These are phyloP conservation scores for Magallana nippona DNA, from an alignment of 2,888 invertebrate species.

Conservation along the genomic window DNA sequence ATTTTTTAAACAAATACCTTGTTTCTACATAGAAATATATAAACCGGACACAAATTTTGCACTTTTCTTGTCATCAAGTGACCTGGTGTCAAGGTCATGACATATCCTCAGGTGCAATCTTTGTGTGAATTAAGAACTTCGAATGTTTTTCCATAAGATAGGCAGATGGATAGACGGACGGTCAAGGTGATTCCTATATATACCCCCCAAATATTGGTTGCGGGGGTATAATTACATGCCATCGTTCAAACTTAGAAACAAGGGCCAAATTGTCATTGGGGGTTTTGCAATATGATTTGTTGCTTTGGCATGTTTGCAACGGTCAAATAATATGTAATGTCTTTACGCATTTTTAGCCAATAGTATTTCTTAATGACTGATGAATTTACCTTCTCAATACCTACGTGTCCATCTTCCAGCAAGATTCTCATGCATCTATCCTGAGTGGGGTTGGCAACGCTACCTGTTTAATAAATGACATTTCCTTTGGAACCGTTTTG, in stretches of 20 bases:
- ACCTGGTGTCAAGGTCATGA: too few relatives aligned
- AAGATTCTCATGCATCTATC: conserved; percentile 44
- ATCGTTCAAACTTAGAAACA: conserved; percentile 39
- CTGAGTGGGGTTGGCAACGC: conserved; percentile 46
- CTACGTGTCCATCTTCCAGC: conserved; percentile 43
- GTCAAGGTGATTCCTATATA: too few relatives aligned
- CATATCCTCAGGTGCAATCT: too few relatives aligned
- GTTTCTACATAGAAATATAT: too few relatives aligned
- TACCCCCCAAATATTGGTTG: too few relatives aligned
- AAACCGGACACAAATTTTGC: too few relatives aligned
- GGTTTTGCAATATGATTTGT: conserved; percentile 40
- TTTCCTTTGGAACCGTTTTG: conserved; percentile 1
- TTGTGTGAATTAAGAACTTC: too few relatives aligned
- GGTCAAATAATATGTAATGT: conserved; percentile 50
- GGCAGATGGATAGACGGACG: too few relatives aligned
- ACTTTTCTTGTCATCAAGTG: too few relatives aligned
- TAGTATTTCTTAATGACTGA: conserved; percentile 50
- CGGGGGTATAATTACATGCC: too few relatives aligned
- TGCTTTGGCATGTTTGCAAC: conserved; percentile 53
- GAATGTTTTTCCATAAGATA: too few relatives aligned
- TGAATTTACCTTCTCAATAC: conserved; percentile 42
- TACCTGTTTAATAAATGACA: conserved; percentile 43
- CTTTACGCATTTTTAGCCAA: conserved; percentile 54
- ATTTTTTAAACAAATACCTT: too few relatives aligned
- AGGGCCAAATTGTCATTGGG: conserved; percentile 44